Base-by-base conservation (phyloP, 2,888 invertebrate species). In the Tipula confusa region DNA sequence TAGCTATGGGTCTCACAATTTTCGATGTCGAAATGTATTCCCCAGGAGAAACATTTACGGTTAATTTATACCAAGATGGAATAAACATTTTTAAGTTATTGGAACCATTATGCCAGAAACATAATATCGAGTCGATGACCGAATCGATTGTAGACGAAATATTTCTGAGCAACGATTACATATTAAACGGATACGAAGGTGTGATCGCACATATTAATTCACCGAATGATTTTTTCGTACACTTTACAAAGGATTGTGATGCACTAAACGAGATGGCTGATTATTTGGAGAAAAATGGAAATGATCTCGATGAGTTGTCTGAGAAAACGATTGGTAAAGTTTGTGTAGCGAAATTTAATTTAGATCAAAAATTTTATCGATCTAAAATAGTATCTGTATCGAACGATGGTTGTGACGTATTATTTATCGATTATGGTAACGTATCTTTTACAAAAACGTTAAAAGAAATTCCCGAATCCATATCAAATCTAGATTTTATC, bases 311-410 rank as follows among this genome's bases (percentile, higher is more conserved):
- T 29, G 83, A 85, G 6, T 87, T 88, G 1, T 84, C 81, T 0
- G 86, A 88, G 0, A 82, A 87, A 1, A 33, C 85, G 28, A 33
- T 86, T 29, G 86, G 92, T 84, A 93, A 93, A 0, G 86, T 93
- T 0, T 95, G 95, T 86, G 91, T 93, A 79, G 97, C 97, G 1
- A 93, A 94, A 86, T 98, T 96, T 88, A 92, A 93, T 0, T 93
- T 93, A 1, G 97, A 98, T 88, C 93, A 94, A 33, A 92, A 93
- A 85, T 99, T 97, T 96, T 98, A 98, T 89, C 92, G 98, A 85
- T 98, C 97, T 0, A 93, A 94, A 87, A 94, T 98, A 11, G 91
- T 97, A 29, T 94, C 95, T 86, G 91, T 94, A 0, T 94, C 94
- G 85, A 91, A 92, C 1, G 94, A 94, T 85, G 94, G 94, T 84